Conservation (phyloP, 2,113 vertebrate species). For the Aegotheles bennettii region DNA sequence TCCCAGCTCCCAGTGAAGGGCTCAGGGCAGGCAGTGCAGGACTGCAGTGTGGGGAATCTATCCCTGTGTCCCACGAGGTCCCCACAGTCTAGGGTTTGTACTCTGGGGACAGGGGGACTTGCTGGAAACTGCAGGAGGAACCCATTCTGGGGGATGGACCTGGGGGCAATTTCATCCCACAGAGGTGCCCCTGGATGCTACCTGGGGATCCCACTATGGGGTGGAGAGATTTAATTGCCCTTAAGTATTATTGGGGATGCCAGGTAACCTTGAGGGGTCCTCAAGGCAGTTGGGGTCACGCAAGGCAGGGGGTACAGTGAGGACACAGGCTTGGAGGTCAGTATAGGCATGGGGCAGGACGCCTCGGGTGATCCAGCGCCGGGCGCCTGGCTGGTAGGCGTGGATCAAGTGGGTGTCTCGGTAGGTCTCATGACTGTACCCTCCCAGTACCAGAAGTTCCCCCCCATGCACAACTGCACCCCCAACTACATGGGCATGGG, state of each 20-base stretch:
- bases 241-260: background rate
- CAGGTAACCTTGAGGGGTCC: background rate
- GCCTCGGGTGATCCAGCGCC: constrained; percentile 76
- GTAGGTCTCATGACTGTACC: constrained; percentile 76
- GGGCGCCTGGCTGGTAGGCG: constrained; percentile 64
- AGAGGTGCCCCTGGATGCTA: background rate
- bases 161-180: background rate
- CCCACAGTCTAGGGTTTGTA: background rate
- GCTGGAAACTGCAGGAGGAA: background rate
- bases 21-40: background rate
- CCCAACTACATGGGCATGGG: constrained; percentile 74
- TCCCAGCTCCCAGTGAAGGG: background rate
- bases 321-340: constrained; percentile 64
- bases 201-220: background rate
- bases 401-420: constrained; percentile 75
- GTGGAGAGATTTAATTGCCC: background rate
- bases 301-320: constrained; percentile 26
- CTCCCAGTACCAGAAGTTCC: constrained; percentile 74
- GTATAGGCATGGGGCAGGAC: constrained; percentile 66
- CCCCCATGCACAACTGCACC: constrained; percentile 69
- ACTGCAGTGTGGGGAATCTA: background rate
- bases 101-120: background rate
- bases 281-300: background rate
- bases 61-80: background rate
- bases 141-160: background rate